Conservation (phyloP, 2,113 vertebrate species). For the Uropsilus gracilis region DNA sequence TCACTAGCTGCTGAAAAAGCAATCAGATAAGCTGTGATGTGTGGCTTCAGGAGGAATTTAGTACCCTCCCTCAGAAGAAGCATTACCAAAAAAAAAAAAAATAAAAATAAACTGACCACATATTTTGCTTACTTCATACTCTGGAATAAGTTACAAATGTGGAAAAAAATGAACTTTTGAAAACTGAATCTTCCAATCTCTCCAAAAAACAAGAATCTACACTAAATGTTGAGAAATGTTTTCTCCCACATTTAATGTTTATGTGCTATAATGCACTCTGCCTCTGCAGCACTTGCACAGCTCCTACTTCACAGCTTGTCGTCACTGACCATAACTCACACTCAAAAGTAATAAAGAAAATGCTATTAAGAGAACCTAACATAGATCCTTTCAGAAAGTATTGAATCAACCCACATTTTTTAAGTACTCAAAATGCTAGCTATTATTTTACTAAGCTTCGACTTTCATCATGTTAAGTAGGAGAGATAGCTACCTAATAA, state of each 20-base stretch:
- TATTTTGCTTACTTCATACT: neutral
- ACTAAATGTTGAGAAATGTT: slow-evolving; percentile 5
- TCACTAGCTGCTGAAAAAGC: neutral
- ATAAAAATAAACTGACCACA: neutral
- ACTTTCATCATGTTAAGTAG: slow-evolving; percentile 58
- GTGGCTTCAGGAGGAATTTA: neutral
- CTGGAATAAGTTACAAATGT: slow-evolving; percentile 18
- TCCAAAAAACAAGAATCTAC: neutral
- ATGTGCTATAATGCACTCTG: neutral
- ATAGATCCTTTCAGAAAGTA: slow-evolving; percentile 47
- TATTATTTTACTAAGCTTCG: slow-evolving; percentile 53
- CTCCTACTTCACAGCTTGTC: neutral
- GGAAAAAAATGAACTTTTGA: slow-evolving; percentile 25
- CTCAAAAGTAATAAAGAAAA: slow-evolving; percentile 49
- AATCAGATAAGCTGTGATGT: neutral
- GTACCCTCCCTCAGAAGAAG: neutral
- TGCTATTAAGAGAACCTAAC: slow-evolving; percentile 41
- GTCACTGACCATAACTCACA: slow-evolving; percentile 19
- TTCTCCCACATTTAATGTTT: neutral
- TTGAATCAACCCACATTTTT: slow-evolving; percentile 40
- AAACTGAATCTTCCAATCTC: neutral
- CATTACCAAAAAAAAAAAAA: slow-evolving; percentile 39
- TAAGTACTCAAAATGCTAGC: slow-evolving; percentile 23
- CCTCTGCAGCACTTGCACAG: neutral
- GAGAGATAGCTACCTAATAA: neutral